Percentiles rank a stretch among this genome's conserved stretches.
Evolutionary conservation across 2,113 vertebrate species (phyloP).

Genomic region (Anseranas semipalmata): DNA sequence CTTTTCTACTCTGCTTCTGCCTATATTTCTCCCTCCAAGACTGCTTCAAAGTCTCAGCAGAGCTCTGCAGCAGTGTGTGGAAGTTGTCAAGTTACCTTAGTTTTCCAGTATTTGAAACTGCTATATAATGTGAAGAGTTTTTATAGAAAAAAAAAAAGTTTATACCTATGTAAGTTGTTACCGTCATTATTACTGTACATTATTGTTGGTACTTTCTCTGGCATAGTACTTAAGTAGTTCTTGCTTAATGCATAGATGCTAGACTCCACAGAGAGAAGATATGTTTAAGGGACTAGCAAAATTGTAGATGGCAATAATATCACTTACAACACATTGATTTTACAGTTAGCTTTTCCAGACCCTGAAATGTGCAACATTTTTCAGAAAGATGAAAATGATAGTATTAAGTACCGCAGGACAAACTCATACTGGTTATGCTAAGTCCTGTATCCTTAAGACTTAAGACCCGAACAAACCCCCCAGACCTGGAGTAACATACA

Average conservation of each 20-base stretch:
- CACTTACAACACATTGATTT: background rate
- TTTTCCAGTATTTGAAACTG: background rate
- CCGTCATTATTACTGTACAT: background rate
- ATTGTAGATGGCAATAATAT: background rate
- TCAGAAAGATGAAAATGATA: background rate
- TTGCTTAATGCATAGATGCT: background rate
- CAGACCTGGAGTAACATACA: background rate
- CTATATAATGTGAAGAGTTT: background rate
- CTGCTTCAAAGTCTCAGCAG: background rate
- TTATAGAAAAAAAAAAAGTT: background rate
- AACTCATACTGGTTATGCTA: background rate
- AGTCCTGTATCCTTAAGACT: background rate
- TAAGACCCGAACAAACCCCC: background rate
- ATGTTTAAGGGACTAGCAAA: background rate
- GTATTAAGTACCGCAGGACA: background rate
- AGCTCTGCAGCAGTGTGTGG: background rate
- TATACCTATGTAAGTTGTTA: background rate
- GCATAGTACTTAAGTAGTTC: background rate
- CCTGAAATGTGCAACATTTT: background rate
- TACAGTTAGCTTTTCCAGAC: background rate
- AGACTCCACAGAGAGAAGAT: background rate
- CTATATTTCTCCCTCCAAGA: background rate
- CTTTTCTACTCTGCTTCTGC: background rate
- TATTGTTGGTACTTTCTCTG: background rate
- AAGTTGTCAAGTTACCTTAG: background rate